phyloP scores from a whole-genome alignment of 1,140 invertebrate genomes.

The Aphelinus certus region DNA sequence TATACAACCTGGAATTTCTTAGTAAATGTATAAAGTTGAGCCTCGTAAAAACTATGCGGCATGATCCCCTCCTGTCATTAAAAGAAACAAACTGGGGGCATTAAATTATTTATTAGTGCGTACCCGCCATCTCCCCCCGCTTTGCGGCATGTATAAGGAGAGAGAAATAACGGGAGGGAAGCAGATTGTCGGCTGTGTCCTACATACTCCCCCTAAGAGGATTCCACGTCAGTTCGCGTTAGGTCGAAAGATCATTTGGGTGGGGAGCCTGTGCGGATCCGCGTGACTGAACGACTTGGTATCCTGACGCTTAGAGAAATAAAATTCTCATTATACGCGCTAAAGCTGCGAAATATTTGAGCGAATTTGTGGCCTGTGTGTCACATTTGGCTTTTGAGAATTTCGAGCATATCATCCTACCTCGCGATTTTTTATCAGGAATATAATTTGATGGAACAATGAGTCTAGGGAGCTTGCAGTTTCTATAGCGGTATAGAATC shows the following conservation, averaged over 20 bases:
- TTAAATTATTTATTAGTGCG: constrained; percentile 24
- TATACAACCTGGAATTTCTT: not conserved
- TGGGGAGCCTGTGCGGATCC: no score
- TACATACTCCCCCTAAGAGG: constrained; percentile 20
- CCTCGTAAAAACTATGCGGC: constrained; percentile 2
- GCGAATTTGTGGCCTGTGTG: constrained; percentile 13
- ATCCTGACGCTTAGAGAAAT: no score
- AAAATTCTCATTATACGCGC: constrained; percentile 15
- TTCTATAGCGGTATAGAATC: no score
- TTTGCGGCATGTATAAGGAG: not conserved
- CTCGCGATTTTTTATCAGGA: constrained; percentile 37
- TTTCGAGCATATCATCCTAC: constrained; percentile 20
- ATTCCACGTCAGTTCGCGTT: constrained; percentile 21
- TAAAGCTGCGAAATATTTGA: not conserved
- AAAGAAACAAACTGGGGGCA: constrained; percentile 22
- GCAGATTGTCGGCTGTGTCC: constrained; percentile 21
- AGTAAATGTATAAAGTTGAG: constrained; percentile 4
- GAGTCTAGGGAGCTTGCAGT: no score
- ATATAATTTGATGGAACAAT: not conserved
- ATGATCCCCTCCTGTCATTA: not conserved
- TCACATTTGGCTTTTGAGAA: constrained; percentile 2
- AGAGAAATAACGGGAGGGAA: constrained; percentile 3
- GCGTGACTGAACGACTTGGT: not conserved
- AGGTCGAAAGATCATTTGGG: not conserved
- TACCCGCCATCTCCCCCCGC: not conserved